Conservation (phyloP, 2,888 invertebrate species). For the Monochamus alternatus region DNA sequence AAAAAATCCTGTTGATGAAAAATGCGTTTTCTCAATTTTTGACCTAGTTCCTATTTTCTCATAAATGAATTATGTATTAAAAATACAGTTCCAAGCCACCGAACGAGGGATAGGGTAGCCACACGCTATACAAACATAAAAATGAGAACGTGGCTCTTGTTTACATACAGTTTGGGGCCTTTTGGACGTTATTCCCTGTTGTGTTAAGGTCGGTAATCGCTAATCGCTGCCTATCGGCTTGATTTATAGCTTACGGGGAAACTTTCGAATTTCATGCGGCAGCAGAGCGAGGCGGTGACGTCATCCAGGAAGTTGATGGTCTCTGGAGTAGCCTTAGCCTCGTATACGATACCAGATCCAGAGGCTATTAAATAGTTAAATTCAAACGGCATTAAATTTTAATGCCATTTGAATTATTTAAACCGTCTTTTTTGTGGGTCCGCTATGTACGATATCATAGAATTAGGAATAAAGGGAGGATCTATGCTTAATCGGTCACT, state of each 20-base stretch:
- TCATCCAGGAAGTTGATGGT: slow-evolving; percentile 2
- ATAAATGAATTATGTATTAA: no score
- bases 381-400: neutral
- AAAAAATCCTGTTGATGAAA: no score
- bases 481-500: no score
- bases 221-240: neutral
- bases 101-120: neutral
- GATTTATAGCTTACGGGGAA: slow-evolving; percentile 2
- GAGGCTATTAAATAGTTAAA: neutral
- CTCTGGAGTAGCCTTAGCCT: neutral
- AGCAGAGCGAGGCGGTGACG: slow-evolving; percentile 6
- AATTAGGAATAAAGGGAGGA: no score
- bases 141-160: slow-evolving; percentile 12
- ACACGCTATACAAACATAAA: neutral
- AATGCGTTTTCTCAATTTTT: no score
- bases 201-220: neutral
- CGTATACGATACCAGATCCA: neutral
- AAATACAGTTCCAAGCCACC: no score
- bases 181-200: neutral
- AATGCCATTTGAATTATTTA: neutral
- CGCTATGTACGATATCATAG: no score
- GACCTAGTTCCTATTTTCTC: no score
- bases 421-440: no score
- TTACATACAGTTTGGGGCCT: slow-evolving; percentile 16
- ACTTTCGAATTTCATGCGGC: neutral